Evolutionary conservation across 1,140 invertebrate genomes (phyloP).

Genomic region (Nephila pilipes): DNA sequence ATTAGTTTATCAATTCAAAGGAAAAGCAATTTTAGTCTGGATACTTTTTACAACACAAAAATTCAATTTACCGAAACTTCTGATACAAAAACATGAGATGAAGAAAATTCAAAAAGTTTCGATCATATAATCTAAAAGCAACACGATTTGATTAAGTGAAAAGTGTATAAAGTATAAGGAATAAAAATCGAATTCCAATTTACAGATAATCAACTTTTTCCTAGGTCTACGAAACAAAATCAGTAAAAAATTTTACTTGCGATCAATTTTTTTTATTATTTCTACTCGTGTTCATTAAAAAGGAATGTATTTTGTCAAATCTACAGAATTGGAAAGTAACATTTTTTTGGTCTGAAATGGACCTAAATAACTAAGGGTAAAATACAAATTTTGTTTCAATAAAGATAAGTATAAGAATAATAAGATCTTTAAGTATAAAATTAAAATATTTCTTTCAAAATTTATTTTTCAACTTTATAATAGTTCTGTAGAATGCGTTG

Average conservation of each 20-base stretch:
- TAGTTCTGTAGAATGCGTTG: too few relatives aligned
- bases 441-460: too few relatives aligned
- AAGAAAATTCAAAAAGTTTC: neutral
- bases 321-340: too few relatives aligned
- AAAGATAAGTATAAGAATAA: too few relatives aligned
- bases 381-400: too few relatives aligned
- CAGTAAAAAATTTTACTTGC: neutral
- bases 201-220: slow-evolving; percentile 9
- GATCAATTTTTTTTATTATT: neutral
- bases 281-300: neutral
- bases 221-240: neutral
- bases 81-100: neutral
- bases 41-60: neutral
- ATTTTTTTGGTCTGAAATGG: too few relatives aligned
- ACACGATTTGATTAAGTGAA: slow-evolving; percentile 32
- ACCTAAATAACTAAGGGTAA: too few relatives aligned
- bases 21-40: neutral
- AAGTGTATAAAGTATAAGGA: neutral
- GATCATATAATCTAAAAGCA: slow-evolving; percentile 4
- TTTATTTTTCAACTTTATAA: too few relatives aligned
- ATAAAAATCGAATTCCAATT: slow-evolving; percentile 46
- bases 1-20: too few relatives aligned
- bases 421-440: too few relatives aligned
- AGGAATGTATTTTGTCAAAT: too few relatives aligned
- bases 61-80: neutral